Conservation (phyloP, 2,113 vertebrate genomes). For the Spilogale gracilis region DNA sequence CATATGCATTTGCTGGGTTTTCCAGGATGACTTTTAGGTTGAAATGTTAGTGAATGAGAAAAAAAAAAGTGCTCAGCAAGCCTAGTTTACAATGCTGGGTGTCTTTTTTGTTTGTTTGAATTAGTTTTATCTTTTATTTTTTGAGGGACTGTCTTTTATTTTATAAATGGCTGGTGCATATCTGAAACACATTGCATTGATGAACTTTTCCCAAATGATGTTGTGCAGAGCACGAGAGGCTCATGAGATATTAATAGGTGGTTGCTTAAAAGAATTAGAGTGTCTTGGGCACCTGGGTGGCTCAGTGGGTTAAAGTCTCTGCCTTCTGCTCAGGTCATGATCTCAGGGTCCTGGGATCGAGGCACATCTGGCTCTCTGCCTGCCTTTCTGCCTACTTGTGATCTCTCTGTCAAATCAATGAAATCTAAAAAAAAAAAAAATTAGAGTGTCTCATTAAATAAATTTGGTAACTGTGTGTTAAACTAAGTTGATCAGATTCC, state of each 20-base stretch:
- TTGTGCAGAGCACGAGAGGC: not conserved
- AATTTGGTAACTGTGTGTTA: not conserved
- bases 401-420: too few species aligned
- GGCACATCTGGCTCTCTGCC: too few species aligned
- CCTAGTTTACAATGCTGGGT: not conserved
- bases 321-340: too few species aligned
- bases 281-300: too few species aligned
- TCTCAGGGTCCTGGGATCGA: too few species aligned
- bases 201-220: not conserved
- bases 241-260: not conserved
- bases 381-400: too few species aligned
- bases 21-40: not conserved
- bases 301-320: too few species aligned
- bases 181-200: not conserved
- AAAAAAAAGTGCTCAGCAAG: not conserved
- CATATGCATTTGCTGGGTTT: not conserved
- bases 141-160: not conserved
- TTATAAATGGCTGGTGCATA: not conserved
- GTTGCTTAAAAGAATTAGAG: not conserved
- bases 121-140: not conserved
- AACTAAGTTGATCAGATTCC: not conserved
- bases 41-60: not conserved
- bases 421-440: too few species aligned
- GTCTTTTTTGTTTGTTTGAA: not conserved
- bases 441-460: not conserved